Evolutionary conservation across 2,888 invertebrate genomes (phyloP), one percentile per base, ranked within the genome.

Genomic region (Drosophila leonis): DNA sequence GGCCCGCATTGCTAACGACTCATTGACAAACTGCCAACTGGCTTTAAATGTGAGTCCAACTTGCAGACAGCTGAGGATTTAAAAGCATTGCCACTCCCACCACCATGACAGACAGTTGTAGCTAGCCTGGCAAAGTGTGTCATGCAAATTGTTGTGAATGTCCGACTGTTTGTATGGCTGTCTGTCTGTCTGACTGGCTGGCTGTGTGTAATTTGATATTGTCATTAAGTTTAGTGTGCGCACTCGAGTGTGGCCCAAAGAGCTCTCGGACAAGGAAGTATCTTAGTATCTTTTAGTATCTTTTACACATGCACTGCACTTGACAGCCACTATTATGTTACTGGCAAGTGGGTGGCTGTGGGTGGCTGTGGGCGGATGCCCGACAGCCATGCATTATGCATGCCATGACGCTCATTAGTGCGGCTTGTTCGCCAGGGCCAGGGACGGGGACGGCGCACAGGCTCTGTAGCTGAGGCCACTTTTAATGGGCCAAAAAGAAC

Each of bases 251-350:
- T 83, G 86, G 83, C 62, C 69, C 56, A 44, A 41, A 64, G 65
- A 57, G 72, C 69, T 63, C 78, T 87, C 72, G 85, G 78, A 84
- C 78, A 80, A 84, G 84, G 84, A 84, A 84, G 84, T 84, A 87
- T 76, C 79, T 65, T 71, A 60, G 79, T 56, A 62, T 66, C 62
- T 65, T 51, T 68, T 48, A 48, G 72, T 78, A 84, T 82, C 86
- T 86, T 46, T 65, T 63, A 72, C 75, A 86, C 80, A 83, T 86
- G 83, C 77, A 60, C 82, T 86, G 90, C 86, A 86, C 86, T 86
- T 86, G 86, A 88, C 90, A 80, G 80, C 75, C 67, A 72, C 90
- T 88, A 86, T 90, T 90, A 88, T 88, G 76, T 86, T 86, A 74
- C 84, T 60, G 27, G 60, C 55, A 57, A 57, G 65, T 80, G 68